A percentile compares a stretch with the other conserved stretches of the same genome.
These are phyloP conservation scores for Craseonycteris thonglongyai DNA, from an alignment of 2,113 vertebrate genomes.

Conservation along the genomic window DNA sequence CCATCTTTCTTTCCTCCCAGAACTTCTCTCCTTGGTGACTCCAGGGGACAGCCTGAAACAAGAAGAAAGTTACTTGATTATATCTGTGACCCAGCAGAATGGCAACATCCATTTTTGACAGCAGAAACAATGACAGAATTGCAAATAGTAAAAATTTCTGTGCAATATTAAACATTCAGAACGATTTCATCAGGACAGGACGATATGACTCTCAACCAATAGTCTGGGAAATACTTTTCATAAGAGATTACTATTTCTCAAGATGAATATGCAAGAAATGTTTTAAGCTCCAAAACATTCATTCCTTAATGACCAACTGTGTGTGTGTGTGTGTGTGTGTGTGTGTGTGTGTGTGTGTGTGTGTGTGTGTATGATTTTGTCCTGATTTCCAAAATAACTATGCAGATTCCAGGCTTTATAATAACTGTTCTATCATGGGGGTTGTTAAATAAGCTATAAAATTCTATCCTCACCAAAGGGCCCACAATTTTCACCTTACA, in stretches of 20 bases:
- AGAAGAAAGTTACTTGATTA: neutral
- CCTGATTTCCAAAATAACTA: neutral
- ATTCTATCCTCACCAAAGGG: neutral
- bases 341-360: too few species aligned
- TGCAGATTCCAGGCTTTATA: neutral
- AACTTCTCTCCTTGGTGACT: neutral
- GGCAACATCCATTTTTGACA: neutral
- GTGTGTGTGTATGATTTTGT: too few species aligned
- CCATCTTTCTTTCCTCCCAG: conserved; percentile 4
- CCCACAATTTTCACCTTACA: neutral
- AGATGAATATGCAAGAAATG: neutral
- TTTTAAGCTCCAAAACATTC: neutral
- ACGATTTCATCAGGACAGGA: neutral
- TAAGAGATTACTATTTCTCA: neutral
- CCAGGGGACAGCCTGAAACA: neutral
- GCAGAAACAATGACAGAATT: neutral
- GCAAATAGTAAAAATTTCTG: neutral
- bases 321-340: too few species aligned
- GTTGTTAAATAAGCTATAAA: neutral
- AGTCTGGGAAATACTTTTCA: neutral
- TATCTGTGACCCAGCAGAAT: neutral
- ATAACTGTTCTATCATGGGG: neutral
- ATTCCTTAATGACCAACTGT: neutral
- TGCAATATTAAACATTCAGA: neutral
- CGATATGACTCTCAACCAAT: neutral